Evolutionary conservation across 2,113 vertebrate genomes (phyloP), one percentile per base, ranked within the genome.

Genomic region (Alaudala cheleensis): DNA sequence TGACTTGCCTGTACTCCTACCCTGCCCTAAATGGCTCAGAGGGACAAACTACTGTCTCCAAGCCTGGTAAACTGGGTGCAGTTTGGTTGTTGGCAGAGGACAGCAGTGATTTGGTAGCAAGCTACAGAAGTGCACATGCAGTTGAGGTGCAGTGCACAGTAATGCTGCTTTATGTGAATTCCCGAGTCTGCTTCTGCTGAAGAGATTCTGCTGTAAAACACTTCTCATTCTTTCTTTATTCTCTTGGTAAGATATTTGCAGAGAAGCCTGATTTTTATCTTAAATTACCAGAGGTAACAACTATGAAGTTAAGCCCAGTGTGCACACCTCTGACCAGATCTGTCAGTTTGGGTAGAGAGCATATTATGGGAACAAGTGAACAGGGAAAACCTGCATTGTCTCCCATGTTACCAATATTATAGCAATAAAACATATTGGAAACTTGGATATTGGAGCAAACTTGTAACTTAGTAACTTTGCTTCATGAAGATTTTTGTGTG

Each of bases 311-410:
- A 81, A 81, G 11, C 4, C 33, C 23, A 66, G 39, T 6, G 0
- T 44, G 26, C 18, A 29, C 0, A 0, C 15, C 57, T 60, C 11
- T 37, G 39, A 74, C 21, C 13, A 33, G 60, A 53, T 62, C 42
- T 58, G 15, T 57, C 9, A 57, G 2, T 94, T 78, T 56, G 39
- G 33, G 37, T 79, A 65, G 26, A 18, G 20, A 50, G 56, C 33
- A 5, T 50, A 9, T 67, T 61, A 40, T n/a, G n/a, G 74, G 54
- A 80, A 24, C 10, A 76, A 78, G 26, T 15, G 42, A 90, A 62
- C 34, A 58, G 67, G 62, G 62, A 64, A 84, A 81, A 33, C 33
- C 10, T 60, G 3, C 3, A 2, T 58, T 81, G 13, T 56, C 26
- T 74, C 47, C 37, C 42, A 66, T 0, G 0, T 77, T 77, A 53